These are phyloP conservation scores for Microctonus hyperodae DNA, from an alignment of 2,888 invertebrate species.

Conservation along the genomic window DNA sequence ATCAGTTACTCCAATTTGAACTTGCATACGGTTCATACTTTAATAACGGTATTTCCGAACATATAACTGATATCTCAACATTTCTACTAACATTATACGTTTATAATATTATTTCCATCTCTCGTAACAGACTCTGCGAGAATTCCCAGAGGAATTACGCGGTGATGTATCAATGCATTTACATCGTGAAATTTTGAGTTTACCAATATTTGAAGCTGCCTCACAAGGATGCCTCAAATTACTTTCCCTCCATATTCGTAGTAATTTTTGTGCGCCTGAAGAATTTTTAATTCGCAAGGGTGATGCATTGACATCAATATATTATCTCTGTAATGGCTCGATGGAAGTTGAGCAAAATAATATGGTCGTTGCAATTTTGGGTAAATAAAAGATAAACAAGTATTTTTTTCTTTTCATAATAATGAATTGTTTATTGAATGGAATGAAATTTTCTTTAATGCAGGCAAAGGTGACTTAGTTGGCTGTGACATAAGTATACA, in stretches of 20 bases:
- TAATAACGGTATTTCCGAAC: neutral
- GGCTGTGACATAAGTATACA: constrained; percentile 91
- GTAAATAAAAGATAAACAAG: too few species aligned
- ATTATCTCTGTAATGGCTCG: constrained; percentile 95
- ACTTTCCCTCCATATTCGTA: constrained; percentile 89
- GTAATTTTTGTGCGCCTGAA: constrained; percentile 96
- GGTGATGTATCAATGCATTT: constrained; percentile 97
- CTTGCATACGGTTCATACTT: neutral
- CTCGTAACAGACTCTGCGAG: constrained; percentile 76
- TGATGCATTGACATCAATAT: constrained; percentile 91
- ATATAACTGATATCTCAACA: neutral
- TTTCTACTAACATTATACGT: constrained; percentile 10
- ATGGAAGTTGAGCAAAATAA: constrained; percentile 97
- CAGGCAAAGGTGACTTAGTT: constrained; percentile 95
- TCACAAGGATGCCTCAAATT: constrained; percentile 94
- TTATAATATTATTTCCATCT: constrained; percentile 15
- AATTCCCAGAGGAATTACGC: constrained; percentile 94
- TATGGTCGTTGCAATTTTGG: constrained; percentile 96
- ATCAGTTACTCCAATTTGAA: neutral
- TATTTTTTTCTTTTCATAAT: too few species aligned
- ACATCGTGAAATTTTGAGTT: constrained; percentile 90
- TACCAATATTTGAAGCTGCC: constrained; percentile 94
- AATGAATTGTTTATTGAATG: neutral
- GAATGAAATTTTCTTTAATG: neutral
- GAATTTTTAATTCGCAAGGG: constrained; percentile 95